Percentiles rank a stretch among this genome's conserved stretches.
Evolutionary conservation across 37 sponge, comb jelly and placozoan species (phyloP).

Genomic region (Tethya wilhelma): DNA sequence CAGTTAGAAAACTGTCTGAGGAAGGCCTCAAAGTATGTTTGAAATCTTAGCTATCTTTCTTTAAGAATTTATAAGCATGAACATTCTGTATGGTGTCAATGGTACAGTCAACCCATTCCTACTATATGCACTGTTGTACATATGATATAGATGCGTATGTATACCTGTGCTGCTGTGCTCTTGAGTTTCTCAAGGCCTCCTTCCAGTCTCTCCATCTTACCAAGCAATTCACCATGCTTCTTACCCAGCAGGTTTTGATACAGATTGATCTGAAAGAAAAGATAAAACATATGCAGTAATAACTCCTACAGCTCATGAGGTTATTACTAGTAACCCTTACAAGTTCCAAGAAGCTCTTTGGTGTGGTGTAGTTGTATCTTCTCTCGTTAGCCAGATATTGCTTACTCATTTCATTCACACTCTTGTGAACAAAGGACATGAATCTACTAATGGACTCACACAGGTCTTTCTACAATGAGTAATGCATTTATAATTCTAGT

Average conservation of each 20-base stretch:
- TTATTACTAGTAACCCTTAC: constrained; percentile 31
- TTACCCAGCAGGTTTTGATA: constrained; percentile 85
- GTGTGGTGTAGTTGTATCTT: constrained; percentile 99
- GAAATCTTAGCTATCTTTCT: too few species aligned
- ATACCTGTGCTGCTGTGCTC: constrained; percentile 89
- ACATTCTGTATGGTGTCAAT: too few species aligned
- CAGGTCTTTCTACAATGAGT: constrained; percentile 38
- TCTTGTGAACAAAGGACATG: constrained; percentile 94
- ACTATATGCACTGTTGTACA: too few species aligned
- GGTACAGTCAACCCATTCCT: too few species aligned
- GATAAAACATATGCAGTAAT: not conserved
- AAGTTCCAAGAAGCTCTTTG: constrained; percentile 98
- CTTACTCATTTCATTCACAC: constrained; percentile 93
- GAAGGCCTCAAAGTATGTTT: too few species aligned
- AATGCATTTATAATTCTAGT: not conserved
- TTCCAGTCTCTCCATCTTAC: constrained; percentile 94
- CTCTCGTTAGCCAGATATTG: constrained; percentile 92
- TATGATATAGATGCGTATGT: not conserved
- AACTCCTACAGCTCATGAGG: not conserved
- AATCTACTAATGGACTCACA: constrained; percentile 80
- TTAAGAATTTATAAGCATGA: too few species aligned
- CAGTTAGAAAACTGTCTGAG: too few species aligned
- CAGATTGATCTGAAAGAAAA: constrained; percentile 77
- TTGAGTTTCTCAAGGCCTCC: constrained; percentile 96
- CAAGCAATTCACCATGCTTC: constrained; percentile 82